phyloP scores from a whole-genome alignment of 2,888 invertebrate genomes.

The Romanomermis culicivorax region DNA sequence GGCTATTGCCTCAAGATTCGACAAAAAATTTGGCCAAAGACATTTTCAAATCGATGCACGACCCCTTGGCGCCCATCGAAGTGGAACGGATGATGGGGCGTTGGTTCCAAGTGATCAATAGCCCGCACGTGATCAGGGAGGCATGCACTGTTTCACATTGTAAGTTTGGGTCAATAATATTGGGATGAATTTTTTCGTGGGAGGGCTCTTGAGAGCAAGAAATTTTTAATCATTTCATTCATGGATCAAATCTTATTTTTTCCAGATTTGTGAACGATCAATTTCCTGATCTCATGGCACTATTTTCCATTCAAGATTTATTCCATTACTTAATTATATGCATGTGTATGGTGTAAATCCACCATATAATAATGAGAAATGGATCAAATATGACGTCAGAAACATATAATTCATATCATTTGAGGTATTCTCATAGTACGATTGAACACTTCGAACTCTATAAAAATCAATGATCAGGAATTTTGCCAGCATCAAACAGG shows the following conservation, averaged over 20 bases:
- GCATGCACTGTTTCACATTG: slow-evolving; percentile 29
- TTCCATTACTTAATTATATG: too few relatives aligned
- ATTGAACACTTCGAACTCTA: too few relatives aligned
- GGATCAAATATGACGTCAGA: too few relatives aligned
- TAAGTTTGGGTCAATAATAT: too few relatives aligned
- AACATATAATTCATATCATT: too few relatives aligned
- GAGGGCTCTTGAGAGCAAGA: neutral
- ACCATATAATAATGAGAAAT: too few relatives aligned
- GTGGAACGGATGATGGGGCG: slow-evolving; percentile 29
- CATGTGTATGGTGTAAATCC: too few relatives aligned
- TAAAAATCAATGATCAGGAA: too few relatives aligned
- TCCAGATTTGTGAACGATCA: neutral
- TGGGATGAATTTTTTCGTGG: neutral
- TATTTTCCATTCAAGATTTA: too few relatives aligned
- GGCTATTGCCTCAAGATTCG: slow-evolving; percentile 24
- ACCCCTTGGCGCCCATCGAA: slow-evolving; percentile 27
- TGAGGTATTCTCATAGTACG: too few relatives aligned
- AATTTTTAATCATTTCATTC: neutral
- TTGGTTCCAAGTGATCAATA: slow-evolving; percentile 30
- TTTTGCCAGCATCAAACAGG: too few relatives aligned
- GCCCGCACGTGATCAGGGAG: slow-evolving; percentile 28
- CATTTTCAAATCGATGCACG: slow-evolving; percentile 25
- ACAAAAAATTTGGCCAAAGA: slow-evolving; percentile 28
- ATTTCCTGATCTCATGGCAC: too few relatives aligned
- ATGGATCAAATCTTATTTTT: neutral